A percentile compares a stretch with the other conserved stretches of the same genome.
Evolutionary conservation across 2,113 vertebrate species (phyloP).

Genomic region (Aldabrachelys gigantea): DNA sequence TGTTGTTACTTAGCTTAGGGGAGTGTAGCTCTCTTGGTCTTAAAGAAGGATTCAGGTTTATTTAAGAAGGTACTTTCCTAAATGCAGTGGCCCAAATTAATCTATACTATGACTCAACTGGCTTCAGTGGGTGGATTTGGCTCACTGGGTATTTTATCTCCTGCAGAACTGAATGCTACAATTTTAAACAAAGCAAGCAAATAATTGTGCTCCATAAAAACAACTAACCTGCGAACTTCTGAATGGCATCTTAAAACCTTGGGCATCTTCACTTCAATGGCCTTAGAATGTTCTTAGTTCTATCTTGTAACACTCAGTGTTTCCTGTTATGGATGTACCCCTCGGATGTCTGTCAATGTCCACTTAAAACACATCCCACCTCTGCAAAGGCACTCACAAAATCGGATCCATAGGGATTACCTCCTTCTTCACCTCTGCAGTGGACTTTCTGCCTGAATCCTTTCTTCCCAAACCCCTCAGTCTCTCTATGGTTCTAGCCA

Average conservation of each 20-base stretch:
- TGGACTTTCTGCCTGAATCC: neutral
- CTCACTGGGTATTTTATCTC: slow-evolving; percentile 61
- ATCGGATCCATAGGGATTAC: neutral
- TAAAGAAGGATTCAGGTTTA: slow-evolving; percentile 67
- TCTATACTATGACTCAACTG: neutral
- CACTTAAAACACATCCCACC: neutral
- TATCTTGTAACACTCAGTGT: neutral
- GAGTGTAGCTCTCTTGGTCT: slow-evolving; percentile 57
- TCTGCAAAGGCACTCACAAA: neutral
- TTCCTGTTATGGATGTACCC: neutral
- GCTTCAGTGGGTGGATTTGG: neutral
- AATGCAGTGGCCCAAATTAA: slow-evolving; percentile 64
- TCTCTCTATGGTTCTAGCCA: neutral
- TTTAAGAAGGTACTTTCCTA: slow-evolving; percentile 68
- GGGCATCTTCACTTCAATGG: neutral
- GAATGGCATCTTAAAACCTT: neutral
- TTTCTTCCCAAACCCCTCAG: neutral
- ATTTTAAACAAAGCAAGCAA: slow-evolving; percentile 67
- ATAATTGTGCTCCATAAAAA: slow-evolving; percentile 62
- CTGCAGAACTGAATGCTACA: slow-evolving; percentile 67
- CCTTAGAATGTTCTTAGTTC: neutral
- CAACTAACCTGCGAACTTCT: neutral
- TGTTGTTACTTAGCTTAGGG: slow-evolving; percentile 68
- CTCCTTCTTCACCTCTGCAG: neutral
- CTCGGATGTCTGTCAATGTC: neutral